Evolutionary conservation across 2,888 invertebrate species (phyloP).

Genomic region (Pachymerium ferrugineum): DNA sequence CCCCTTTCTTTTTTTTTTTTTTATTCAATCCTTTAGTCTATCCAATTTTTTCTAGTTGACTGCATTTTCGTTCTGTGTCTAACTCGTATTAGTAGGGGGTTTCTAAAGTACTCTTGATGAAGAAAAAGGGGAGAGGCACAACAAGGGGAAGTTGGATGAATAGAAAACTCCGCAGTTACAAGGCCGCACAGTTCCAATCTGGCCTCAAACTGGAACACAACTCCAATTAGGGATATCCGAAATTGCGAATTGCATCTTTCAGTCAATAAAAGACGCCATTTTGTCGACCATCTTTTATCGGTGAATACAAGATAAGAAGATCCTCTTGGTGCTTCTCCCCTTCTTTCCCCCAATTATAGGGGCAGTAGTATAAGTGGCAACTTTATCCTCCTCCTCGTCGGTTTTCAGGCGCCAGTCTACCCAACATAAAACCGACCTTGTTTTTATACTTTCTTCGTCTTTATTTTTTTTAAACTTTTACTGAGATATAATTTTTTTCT

Average conservation of each 20-base stretch:
- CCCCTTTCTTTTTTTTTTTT: background rate
- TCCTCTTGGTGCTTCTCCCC: background rate
- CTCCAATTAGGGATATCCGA: constrained; percentile 9
- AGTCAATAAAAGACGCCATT: constrained; percentile 4
- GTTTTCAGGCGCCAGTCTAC: constrained; percentile 13
- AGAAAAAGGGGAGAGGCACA: too few relatives aligned
- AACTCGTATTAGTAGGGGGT: background rate
- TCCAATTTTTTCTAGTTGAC: background rate
- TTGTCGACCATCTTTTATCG: constrained; percentile 4
- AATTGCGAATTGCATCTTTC: background rate
- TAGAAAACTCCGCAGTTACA: background rate
- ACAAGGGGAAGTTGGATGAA: background rate
- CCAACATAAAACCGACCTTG: constrained; percentile 12
- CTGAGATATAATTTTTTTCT: background rate
- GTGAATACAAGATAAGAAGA: background rate
- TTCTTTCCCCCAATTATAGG: background rate
- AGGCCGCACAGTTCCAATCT: background rate
- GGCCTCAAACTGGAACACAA: background rate
- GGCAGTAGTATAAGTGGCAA: constrained; percentile 13
- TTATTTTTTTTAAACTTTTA: background rate
- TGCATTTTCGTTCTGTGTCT: background rate
- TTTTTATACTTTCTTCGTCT: background rate
- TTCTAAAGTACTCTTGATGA: constrained; percentile 13
- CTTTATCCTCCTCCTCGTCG: constrained; percentile 4
- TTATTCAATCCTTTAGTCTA: background rate